A percentile compares a stretch with the other conserved stretches of the same genome.
phyloP scores from a whole-genome alignment of 1,140 invertebrate species.

The Bombus affinis region DNA sequence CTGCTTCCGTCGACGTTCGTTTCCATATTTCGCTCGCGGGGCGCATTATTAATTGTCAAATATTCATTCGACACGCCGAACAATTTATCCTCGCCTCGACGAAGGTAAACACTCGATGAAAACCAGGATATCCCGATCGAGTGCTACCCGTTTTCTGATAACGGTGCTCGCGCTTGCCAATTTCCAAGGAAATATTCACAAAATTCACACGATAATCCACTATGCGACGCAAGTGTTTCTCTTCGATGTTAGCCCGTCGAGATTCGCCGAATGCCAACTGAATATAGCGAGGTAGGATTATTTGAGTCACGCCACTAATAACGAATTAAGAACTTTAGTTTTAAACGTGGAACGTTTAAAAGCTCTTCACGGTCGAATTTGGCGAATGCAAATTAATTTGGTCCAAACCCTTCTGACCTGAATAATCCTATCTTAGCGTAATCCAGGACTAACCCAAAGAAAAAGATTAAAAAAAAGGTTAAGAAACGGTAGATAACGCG shows the following conservation, averaged over 20 bases:
- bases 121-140: background rate
- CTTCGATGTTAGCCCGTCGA: background rate
- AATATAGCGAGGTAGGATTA: background rate
- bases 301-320: background rate
- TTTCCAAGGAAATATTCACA: constrained; percentile 19
- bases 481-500: background rate
- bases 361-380: too few species aligned
- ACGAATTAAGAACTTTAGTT: too few species aligned
- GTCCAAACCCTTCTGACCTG: background rate
- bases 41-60: constrained; percentile 45
- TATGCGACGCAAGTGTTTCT: background rate
- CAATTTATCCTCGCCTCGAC: constrained; percentile 9
- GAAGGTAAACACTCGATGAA: constrained; percentile 41
- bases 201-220: background rate
- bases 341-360: too few species aligned
- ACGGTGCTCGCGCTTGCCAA: constrained; percentile 34
- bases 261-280: background rate
- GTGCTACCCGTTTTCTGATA: constrained; percentile 1
- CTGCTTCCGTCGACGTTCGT: constrained; percentile 10
- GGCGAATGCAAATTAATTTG: too few species aligned
- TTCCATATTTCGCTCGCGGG: background rate
- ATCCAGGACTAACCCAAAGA: background rate
- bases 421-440: background rate
- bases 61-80: constrained; percentile 50
- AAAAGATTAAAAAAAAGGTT: background rate